Percentiles rank a stretch among this genome's conserved stretches.
phyloP scores from a whole-genome alignment of 2,888 invertebrate genomes.

The Ennomos quercinarius region DNA sequence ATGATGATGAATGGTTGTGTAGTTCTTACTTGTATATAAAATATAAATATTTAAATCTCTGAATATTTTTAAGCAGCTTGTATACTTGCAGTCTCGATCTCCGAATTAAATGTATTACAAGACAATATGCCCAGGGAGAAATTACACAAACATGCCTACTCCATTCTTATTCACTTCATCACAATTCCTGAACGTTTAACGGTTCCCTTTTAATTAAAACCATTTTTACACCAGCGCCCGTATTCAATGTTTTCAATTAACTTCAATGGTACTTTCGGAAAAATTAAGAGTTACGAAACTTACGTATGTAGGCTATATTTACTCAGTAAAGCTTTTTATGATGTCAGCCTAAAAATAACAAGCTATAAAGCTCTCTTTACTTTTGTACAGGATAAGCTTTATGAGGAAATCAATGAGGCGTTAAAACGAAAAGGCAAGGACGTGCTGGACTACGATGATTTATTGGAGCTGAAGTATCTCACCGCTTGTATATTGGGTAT shows the following conservation, averaged over 20 bases:
- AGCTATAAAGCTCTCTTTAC: constrained; percentile 2
- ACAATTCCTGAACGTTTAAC: constrained; percentile 3
- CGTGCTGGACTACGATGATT: constrained; percentile 65
- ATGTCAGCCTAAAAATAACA: constrained; percentile 2
- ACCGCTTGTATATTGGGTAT: constrained; percentile 65
- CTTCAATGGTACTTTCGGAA: neutral
- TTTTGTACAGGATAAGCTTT: constrained; percentile 62
- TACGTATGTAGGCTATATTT: neutral
- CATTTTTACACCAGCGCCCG: constrained; percentile 9
- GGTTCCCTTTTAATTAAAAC: constrained; percentile 11
- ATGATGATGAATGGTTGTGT: too few relatives aligned
- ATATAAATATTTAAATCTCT: too few relatives aligned
- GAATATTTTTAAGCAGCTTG: too few relatives aligned
- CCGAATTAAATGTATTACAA: too few relatives aligned
- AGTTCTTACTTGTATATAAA: too few relatives aligned
- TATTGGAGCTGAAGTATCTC: constrained; percentile 65
- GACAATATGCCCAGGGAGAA: neutral
- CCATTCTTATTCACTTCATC: constrained; percentile 2
- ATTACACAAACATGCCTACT: neutral
- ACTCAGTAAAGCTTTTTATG: neutral
- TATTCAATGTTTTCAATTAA: constrained; percentile 15
- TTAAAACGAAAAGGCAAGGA: constrained; percentile 56
- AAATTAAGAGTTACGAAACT: neutral
- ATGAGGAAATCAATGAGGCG: constrained; percentile 59
- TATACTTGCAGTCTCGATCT: too few relatives aligned